These are phyloP conservation scores for Epicampocera succincta DNA, from an alignment of 2,888 invertebrate genomes.

Conservation along the genomic window DNA sequence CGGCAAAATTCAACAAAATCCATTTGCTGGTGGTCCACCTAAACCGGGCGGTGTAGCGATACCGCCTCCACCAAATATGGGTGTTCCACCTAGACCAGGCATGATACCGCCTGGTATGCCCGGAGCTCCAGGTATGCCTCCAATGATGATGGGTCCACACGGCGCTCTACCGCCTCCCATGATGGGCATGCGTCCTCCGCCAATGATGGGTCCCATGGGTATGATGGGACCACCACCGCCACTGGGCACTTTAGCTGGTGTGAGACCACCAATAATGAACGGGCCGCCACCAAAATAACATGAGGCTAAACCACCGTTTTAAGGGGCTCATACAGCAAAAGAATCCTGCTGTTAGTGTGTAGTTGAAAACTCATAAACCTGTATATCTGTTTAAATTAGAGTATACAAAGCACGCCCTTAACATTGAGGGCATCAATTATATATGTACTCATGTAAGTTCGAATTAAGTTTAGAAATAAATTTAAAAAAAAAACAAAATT, in stretches of 20 bases:
- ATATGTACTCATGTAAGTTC: conserved; percentile 15
- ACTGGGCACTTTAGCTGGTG: conserved; percentile 88
- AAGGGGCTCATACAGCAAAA: not conserved
- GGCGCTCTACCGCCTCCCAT: conserved; percentile 87
- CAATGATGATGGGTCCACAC: conserved; percentile 87
- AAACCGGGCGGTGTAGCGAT: conserved; percentile 84
- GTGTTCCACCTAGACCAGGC: conserved; percentile 84
- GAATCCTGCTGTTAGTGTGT: conserved; percentile 8
- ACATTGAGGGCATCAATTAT: too few relatives aligned
- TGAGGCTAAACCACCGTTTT: not conserved
- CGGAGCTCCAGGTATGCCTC: conserved; percentile 84
- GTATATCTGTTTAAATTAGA: too few relatives aligned
- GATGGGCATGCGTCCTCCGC: conserved; percentile 88
- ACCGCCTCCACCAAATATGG: conserved; percentile 89
- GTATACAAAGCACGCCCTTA: too few relatives aligned
- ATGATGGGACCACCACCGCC: conserved; percentile 87
- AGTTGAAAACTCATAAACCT: not conserved
- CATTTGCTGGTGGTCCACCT: conserved; percentile 86
- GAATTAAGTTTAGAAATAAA: conserved; percentile 49
- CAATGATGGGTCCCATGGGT: conserved; percentile 90
- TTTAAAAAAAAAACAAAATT: conserved; percentile 22
- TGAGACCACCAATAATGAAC: conserved; percentile 87
- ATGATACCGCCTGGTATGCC: conserved; percentile 85
- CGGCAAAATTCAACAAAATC: conserved; percentile 96
- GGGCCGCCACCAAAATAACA: conserved; percentile 85